Evolutionary conservation across 2,888 invertebrate genomes (phyloP).

Genomic region (Harpagoxenus sublaevis): DNA sequence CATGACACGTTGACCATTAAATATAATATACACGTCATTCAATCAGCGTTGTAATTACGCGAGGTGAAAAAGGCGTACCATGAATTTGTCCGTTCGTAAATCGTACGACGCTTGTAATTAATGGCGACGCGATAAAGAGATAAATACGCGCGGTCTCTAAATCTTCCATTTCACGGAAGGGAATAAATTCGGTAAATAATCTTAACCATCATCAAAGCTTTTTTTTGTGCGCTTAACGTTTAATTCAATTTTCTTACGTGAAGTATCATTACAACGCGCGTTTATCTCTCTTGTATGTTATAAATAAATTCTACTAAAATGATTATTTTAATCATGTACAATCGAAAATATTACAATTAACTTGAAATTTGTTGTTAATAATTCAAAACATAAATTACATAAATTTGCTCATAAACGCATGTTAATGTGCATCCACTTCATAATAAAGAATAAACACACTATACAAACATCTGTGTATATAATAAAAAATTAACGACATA

Average conservation of each 20-base stretch:
- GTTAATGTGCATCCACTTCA: background rate
- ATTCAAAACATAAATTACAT: background rate
- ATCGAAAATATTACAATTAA: background rate
- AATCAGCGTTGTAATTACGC: slow-evolving; percentile 62
- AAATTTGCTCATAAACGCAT: background rate
- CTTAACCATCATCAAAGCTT: background rate
- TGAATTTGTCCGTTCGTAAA: slow-evolving; percentile 66
- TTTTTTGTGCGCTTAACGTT: slow-evolving; percentile 2
- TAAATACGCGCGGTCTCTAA: slow-evolving; percentile 32
- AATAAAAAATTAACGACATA: background rate
- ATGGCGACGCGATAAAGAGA: slow-evolving; percentile 57
- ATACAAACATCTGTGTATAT: background rate
- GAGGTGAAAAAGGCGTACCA: slow-evolving; percentile 51
- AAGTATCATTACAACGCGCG: background rate
- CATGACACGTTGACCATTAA: slow-evolving; percentile 64
- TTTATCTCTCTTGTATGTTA: background rate
- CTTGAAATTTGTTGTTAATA: background rate
- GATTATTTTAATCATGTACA: slow-evolving; percentile 1
- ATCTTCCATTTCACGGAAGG: slow-evolving; percentile 6
- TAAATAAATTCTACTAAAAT: background rate
- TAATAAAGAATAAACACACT: background rate
- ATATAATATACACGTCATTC: slow-evolving; percentile 64
- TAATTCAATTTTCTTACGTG: slow-evolving; percentile 9
- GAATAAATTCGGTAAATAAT: slow-evolving; percentile 15
- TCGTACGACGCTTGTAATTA: slow-evolving; percentile 58